These are phyloP conservation scores for Emys orbicularis DNA, from an alignment of 2,797 vertebrate genomes.

Conservation along the genomic window DNA sequence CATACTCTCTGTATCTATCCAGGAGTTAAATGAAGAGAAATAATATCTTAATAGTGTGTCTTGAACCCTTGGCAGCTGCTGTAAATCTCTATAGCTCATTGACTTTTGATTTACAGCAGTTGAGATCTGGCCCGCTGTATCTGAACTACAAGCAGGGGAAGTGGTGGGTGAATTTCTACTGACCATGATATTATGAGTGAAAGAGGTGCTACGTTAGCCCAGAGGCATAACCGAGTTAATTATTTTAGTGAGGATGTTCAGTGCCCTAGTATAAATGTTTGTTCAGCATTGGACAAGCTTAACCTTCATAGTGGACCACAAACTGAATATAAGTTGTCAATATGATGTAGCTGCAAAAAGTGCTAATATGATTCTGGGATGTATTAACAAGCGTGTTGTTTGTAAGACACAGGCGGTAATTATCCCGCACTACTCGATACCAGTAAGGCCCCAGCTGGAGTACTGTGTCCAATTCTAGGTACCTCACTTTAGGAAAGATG, in stretches of 20 bases:
- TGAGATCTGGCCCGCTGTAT: neutral
- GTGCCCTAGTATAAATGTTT: neutral
- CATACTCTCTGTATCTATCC: neutral
- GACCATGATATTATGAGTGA: neutral
- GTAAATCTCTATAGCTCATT: neutral
- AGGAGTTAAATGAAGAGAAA: neutral
- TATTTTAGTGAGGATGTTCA: neutral
- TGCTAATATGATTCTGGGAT: neutral
- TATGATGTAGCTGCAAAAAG: neutral
- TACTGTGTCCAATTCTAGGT: neutral
- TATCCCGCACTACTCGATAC: neutral
- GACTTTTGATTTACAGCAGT: neutral
- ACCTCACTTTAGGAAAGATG: neutral
- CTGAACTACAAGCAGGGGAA: neutral
- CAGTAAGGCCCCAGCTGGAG: neutral
- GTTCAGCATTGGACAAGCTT: neutral
- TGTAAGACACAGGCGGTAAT: neutral
- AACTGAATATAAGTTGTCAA: neutral
- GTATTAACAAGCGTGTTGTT: neutral
- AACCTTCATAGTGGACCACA: neutral
- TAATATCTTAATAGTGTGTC: neutral
- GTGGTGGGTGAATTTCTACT: neutral
- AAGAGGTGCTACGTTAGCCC: neutral
- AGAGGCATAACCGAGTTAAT: neutral
- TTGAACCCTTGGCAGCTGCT: neutral